A percentile compares a stretch with the other conserved stretches of the same genome.
These are phyloP conservation scores for Grallaria varia DNA, from an alignment of 2,113 vertebrate species.

Conservation along the genomic window DNA sequence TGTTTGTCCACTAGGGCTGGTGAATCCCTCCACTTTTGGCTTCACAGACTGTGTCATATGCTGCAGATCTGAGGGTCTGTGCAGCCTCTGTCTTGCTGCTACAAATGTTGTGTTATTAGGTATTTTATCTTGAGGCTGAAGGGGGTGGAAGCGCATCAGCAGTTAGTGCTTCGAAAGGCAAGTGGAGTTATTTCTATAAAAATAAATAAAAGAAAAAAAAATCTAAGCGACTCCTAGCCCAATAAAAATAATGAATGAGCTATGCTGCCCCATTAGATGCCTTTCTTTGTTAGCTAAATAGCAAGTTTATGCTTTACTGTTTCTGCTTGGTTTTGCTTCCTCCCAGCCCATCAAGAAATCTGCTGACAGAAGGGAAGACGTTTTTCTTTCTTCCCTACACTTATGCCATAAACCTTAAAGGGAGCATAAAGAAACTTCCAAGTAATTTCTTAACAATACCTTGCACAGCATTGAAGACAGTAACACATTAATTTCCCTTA, in stretches of 20 bases:
- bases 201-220: not conserved
- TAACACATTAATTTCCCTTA: not conserved
- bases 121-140: not conserved
- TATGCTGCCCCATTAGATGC: not conserved
- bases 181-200: not conserved
- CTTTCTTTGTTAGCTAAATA: not conserved
- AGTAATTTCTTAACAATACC: not conserved
- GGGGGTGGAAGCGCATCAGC: not conserved
- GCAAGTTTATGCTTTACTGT: not conserved
- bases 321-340: conserved; percentile 3
- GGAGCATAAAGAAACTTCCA: not conserved
- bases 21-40: not conserved
- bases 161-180: not conserved
- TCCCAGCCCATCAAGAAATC: not conserved
- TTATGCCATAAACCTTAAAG: not conserved
- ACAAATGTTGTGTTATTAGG: not conserved
- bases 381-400: not conserved
- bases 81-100: not conserved
- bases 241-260: conserved; percentile 25
- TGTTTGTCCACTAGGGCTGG: not conserved
- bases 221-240: not conserved
- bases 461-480: not conserved
- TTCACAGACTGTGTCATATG: not conserved
- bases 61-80: not conserved
- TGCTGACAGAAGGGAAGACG: not conserved